phyloP scores from a whole-genome alignment of 1,140 invertebrate species.

The Popillia japonica region DNA sequence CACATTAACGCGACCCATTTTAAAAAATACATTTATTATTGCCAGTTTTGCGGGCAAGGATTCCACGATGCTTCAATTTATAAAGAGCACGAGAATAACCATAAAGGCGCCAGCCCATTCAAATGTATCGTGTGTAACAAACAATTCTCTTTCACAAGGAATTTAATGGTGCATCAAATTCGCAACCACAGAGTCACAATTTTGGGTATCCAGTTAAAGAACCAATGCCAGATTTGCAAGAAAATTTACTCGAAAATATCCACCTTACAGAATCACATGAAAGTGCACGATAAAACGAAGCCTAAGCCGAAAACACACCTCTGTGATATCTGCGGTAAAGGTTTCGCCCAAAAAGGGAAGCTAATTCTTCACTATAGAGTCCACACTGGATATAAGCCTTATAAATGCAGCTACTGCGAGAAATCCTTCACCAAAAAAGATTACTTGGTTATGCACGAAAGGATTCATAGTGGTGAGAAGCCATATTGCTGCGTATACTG shows the following conservation, averaged over 20 bases:
- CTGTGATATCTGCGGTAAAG: constrained; percentile 64
- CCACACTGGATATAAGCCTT: constrained; percentile 64
- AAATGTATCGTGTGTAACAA: constrained; percentile 56
- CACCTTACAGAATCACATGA: constrained; percentile 49
- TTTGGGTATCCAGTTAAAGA: constrained; percentile 48
- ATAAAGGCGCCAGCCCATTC: constrained; percentile 74
- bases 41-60: constrained; percentile 63
- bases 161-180: constrained; percentile 50
- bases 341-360: constrained; percentile 68
- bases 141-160: constrained; percentile 52
- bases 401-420: constrained; percentile 64
- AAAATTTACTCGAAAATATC: constrained; percentile 47
- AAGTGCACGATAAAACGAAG: not conserved
- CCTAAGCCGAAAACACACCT: constrained; percentile 44
- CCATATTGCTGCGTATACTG: constrained; percentile 66
- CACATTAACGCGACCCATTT: constrained; percentile 52
- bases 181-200: constrained; percentile 50
- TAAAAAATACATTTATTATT: constrained; percentile 60
- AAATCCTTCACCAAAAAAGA: constrained; percentile 66
- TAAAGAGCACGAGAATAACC: constrained; percentile 69
- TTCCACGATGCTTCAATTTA: constrained; percentile 56
- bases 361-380: constrained; percentile 69
- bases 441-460: constrained; percentile 66
- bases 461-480: constrained; percentile 66
- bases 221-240: constrained; percentile 50